phyloP scores from a whole-genome alignment of 2,113 vertebrate species.

The Alexandromys fortis region DNA sequence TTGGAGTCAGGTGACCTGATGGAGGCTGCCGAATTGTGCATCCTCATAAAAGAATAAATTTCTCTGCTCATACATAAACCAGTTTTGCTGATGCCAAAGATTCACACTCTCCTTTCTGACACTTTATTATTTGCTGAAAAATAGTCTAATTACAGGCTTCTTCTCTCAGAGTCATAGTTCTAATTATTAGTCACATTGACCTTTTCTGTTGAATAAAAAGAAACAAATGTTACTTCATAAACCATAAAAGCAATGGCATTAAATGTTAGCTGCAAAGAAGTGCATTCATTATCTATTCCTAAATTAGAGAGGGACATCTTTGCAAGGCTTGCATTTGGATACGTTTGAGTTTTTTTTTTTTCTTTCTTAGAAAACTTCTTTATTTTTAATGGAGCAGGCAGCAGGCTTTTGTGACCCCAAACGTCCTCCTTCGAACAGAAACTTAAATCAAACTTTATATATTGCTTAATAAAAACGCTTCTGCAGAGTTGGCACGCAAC shows the following conservation, averaged over 20 bases:
- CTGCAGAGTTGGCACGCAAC: not conserved
- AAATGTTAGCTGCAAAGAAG: conserved; percentile 62
- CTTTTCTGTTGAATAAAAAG: conserved; percentile 77
- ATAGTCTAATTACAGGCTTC: conserved; percentile 72
- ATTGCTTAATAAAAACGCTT: conserved; percentile 60
- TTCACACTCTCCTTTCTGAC: conserved; percentile 70
- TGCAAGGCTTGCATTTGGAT: not conserved
- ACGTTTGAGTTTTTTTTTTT: not conserved
- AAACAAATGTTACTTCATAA: conserved; percentile 70
- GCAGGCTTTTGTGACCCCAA: conserved; percentile 57
- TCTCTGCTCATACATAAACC: conserved; percentile 34
- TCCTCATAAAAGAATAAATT: conserved; percentile 54
- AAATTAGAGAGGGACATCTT: conserved; percentile 57
- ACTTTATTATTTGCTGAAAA: conserved; percentile 77
- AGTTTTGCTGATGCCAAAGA: conserved; percentile 46
- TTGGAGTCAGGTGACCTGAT: conserved; percentile 18
- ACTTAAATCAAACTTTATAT: conserved; percentile 58
- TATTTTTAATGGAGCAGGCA: conserved; percentile 57
- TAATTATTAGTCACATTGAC: conserved; percentile 82
- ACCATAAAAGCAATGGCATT: conserved; percentile 50
- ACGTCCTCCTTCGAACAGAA: conserved; percentile 41
- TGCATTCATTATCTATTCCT: conserved; percentile 56
- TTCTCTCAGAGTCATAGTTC: conserved; percentile 61
- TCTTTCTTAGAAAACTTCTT: conserved; percentile 4
- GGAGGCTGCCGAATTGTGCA: conserved; percentile 18